phyloP scores from a whole-genome alignment of 2,113 vertebrate species.

The Narcine bancroftii region DNA sequence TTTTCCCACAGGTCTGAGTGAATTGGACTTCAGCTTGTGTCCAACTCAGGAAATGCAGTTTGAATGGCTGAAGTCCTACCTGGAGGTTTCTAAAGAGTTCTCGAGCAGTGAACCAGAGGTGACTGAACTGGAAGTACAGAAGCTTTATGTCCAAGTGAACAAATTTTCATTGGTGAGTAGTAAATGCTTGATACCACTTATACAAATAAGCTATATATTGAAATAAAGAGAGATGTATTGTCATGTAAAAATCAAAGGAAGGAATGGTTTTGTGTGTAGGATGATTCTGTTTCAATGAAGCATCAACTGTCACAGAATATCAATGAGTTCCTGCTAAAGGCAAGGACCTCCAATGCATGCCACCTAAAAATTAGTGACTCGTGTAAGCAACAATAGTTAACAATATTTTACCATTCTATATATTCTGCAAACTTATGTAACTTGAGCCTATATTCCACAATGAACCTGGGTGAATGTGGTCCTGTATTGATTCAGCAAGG shows the following conservation, averaged over 20 bases:
- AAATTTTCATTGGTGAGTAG: slow-evolving; percentile 32
- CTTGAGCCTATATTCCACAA: no score
- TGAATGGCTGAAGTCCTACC: slow-evolving; percentile 2
- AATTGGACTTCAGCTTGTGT: slow-evolving; percentile 31
- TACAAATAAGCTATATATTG: no score
- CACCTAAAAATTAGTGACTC: no score
- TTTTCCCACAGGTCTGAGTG: not conserved
- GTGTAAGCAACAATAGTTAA: no score
- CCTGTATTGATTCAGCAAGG: not conserved
- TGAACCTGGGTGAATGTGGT: not conserved
- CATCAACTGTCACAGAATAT: no score
- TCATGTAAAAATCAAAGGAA: not conserved
- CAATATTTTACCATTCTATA: not conserved
- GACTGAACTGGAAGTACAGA: slow-evolving; percentile 21
- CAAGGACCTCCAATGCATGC: no score
- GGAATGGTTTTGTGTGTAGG: no score
- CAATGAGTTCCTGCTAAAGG: no score
- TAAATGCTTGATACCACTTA: not conserved
- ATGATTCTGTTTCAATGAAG: no score
- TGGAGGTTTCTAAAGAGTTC: slow-evolving; percentile 6
- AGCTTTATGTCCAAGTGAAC: slow-evolving; percentile 24
- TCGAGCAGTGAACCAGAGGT: not conserved
- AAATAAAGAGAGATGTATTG: not conserved
- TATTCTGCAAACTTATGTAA: no score
- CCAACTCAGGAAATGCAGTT: slow-evolving; percentile 10